These are phyloP conservation scores for Cheilinus undulatus DNA, from an alignment of 2,113 vertebrate genomes.

Conservation along the genomic window DNA sequence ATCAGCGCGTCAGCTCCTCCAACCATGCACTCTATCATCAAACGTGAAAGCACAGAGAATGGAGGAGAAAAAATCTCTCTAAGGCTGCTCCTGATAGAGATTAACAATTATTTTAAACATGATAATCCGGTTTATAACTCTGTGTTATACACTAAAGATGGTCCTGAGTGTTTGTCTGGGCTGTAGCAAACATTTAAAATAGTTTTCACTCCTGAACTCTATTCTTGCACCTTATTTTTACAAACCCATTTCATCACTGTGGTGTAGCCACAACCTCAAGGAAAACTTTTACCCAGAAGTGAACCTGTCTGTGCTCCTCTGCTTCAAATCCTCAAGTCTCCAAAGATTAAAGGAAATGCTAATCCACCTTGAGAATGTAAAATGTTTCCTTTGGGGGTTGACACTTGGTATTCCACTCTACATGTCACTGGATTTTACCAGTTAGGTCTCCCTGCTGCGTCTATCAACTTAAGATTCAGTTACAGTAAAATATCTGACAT, in stretches of 20 bases:
- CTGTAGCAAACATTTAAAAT: not conserved
- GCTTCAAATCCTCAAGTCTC: not conserved
- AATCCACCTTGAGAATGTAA: conserved; percentile 19
- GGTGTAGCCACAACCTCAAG: not conserved
- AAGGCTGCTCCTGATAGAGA: conserved; percentile 13
- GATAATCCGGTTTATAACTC: conserved; percentile 18
- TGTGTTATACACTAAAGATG: not conserved
- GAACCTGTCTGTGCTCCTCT: conserved; percentile 29
- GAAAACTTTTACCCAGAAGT: not conserved
- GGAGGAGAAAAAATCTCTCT: not conserved
- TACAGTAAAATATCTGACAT: not conserved
- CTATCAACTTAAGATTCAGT: not conserved
- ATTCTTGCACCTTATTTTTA: not conserved
- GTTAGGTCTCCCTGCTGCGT: not conserved
- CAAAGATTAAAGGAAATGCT: conserved; percentile 8
- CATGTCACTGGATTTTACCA: not conserved
- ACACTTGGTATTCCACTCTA: not conserved
- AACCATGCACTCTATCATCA: conserved; percentile 51
- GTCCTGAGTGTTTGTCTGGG: not conserved
- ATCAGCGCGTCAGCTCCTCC: conserved; percentile 57
- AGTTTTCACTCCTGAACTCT: not conserved
- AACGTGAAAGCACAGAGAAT: not conserved
- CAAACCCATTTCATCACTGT: not conserved
- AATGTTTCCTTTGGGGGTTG: conserved; percentile 5
- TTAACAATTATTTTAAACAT: conserved; percentile 29